Evolutionary conservation across 2,888 invertebrate species (phyloP).

Genomic region (Cantharis rufa): DNA sequence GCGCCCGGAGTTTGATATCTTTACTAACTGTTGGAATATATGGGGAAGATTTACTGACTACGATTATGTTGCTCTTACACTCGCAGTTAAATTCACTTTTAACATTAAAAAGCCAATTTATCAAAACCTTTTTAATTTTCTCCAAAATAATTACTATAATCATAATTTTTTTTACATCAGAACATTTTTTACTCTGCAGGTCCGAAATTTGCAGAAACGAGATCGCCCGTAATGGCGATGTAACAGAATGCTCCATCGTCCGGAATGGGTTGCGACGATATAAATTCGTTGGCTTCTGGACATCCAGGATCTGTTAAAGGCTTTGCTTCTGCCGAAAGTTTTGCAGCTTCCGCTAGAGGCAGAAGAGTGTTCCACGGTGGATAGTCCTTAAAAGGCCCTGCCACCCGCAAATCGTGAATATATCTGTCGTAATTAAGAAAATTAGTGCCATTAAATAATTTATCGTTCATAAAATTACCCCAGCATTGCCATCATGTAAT

Average conservation of each 20-base stretch:
- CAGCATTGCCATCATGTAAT: slow-evolving; percentile 60
- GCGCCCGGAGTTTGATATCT: slow-evolving; percentile 45
- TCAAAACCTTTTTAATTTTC: not conserved
- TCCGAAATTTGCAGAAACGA: slow-evolving; percentile 41
- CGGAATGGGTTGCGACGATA: slow-evolving; percentile 56
- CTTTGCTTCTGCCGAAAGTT: slow-evolving; percentile 50
- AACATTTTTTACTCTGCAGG: slow-evolving; percentile 2
- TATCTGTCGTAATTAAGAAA: slow-evolving; percentile 43
- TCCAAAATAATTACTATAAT: not conserved
- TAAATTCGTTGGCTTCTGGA: slow-evolving; percentile 56
- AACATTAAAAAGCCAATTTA: not conserved
- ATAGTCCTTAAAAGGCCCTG: slow-evolving; percentile 58
- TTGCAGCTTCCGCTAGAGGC: slow-evolving; percentile 54
- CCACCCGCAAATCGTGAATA: slow-evolving; percentile 54
- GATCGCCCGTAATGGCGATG: slow-evolving; percentile 59
- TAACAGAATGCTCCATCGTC: slow-evolving; percentile 63
- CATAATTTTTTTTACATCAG: not conserved
- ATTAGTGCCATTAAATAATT: not conserved
- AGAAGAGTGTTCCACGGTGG: slow-evolving; percentile 54
- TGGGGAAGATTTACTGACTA: slow-evolving; percentile 16
- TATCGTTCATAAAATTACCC: slow-evolving; percentile 45
- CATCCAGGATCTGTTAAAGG: slow-evolving; percentile 58
- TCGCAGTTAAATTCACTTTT: slow-evolving; percentile 2
- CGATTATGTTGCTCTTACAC: slow-evolving; percentile 3
- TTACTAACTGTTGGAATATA: slow-evolving; percentile 39